Conservation (phyloP, 2,113 vertebrate species). For the Lepisosteus osseus region DNA sequence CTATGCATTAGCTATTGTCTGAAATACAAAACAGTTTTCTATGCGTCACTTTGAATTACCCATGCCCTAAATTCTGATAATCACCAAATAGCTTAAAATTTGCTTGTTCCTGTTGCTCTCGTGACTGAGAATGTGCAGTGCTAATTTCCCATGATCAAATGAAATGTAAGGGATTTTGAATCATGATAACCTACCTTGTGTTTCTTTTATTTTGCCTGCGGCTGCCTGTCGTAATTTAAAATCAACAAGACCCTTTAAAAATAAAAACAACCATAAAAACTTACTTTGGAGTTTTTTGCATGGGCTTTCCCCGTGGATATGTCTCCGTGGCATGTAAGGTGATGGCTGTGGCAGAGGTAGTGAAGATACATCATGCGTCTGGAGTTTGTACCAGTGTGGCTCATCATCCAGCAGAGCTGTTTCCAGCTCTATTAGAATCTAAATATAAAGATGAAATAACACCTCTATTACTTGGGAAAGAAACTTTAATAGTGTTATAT, state of each 20-base stretch:
- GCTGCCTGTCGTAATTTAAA: neutral
- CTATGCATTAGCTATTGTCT: neutral
- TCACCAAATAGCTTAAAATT: too few relatives aligned
- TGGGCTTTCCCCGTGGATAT: slow-evolving; percentile 85
- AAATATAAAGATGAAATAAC: neutral
- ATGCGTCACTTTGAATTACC: neutral
- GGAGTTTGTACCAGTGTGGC: slow-evolving; percentile 96
- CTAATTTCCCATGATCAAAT: neutral
- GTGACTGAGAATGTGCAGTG: too few relatives aligned
- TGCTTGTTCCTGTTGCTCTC: too few relatives aligned
- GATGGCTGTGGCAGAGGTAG: slow-evolving; percentile 97
- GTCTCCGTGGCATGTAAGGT: slow-evolving; percentile 91
- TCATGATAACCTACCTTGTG: neutral
- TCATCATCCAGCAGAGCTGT: slow-evolving; percentile 92
- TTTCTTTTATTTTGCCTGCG: neutral
- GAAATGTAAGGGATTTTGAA: neutral
- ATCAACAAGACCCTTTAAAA: neutral
- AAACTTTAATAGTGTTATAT: too few relatives aligned
- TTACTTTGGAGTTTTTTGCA: slow-evolving; percentile 97
- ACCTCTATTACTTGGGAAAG: too few relatives aligned
- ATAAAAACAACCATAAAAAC: slow-evolving; percentile 27
- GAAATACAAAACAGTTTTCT: neutral
- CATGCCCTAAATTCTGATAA: too few relatives aligned
- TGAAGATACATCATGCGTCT: slow-evolving; percentile 91
- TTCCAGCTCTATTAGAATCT: slow-evolving; percentile 96